These are phyloP conservation scores for Drosophila kanekoi DNA, from an alignment of 2,888 invertebrate genomes.

Conservation along the genomic window DNA sequence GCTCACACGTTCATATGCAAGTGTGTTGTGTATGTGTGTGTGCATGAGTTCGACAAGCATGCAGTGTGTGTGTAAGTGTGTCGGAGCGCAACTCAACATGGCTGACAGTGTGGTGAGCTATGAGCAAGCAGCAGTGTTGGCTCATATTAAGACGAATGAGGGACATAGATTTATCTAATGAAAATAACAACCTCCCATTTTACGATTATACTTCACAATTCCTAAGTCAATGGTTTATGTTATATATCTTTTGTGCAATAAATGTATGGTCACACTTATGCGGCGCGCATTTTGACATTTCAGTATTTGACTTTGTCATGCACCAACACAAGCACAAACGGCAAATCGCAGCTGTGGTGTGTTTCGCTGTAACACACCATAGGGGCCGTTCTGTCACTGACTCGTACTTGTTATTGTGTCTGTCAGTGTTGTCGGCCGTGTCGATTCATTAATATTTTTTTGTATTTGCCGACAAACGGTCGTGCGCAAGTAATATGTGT, in stretches of 20 bases:
- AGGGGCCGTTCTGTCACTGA: slow-evolving; percentile 51
- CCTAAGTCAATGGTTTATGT: background rate
- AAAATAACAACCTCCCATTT: background rate
- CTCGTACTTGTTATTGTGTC: slow-evolving; percentile 49
- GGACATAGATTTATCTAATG: background rate
- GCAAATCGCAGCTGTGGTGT: slow-evolving; percentile 44
- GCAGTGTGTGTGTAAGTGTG: slow-evolving; percentile 61
- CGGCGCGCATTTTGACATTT: slow-evolving; percentile 62
- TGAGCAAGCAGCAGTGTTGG: slow-evolving; percentile 40
- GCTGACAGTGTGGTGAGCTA: slow-evolving; percentile 71
- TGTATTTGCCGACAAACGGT: slow-evolving; percentile 45
- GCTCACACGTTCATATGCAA: slow-evolving; percentile 40
- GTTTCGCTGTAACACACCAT: slow-evolving; percentile 54
- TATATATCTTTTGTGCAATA: background rate
- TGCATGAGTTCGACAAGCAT: slow-evolving; percentile 24
- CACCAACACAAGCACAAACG: slow-evolving; percentile 47
- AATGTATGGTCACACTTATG: slow-evolving; percentile 40
- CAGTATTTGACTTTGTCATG: slow-evolving; percentile 58
- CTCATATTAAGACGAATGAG: slow-evolving; percentile 14
- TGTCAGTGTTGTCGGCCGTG: slow-evolving; percentile 55
- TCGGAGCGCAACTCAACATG: slow-evolving; percentile 77
- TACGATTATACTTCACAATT: no score
- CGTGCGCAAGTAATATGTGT: slow-evolving; percentile 34
- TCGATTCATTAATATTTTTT: slow-evolving; percentile 46
- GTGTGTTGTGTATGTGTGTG: slow-evolving; percentile 34